Evolutionary conservation across 2,888 invertebrate species (phyloP), one percentile per base, ranked within the genome.

Genomic region (Volucella inanis): DNA sequence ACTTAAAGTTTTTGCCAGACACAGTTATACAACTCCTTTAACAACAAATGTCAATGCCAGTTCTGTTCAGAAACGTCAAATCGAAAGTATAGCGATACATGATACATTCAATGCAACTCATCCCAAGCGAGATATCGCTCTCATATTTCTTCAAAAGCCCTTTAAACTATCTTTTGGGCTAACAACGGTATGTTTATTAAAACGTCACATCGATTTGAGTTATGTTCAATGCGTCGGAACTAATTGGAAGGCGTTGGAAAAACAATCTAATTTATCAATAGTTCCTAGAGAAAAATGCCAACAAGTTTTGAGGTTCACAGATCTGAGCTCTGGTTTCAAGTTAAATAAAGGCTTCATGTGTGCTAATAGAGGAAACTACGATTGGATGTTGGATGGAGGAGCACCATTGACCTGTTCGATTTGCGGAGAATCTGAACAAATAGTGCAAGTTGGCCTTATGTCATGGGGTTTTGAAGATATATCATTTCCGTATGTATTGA

Each of bases 321-420:
- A 96, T 0, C 93, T 97, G 0, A 96, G 96, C 0, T 92, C 92
- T 1, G 92, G 93, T 89, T 97, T 96, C 90, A 89, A 92, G 54
- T 93, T 97, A 8, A 94, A 96, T 88, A 89, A 93, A 0, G 94
- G 94, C 8, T 96, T 96, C 90, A 94, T 96, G 79, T 97, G 97
- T 89, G 97, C 97, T 0, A 96, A 96, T 0, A 96, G 96, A 0
- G 95, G 95, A 88, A 89, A 91, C 0, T 95, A 94, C 12, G 94
- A 94, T 86, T 96, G 96, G 88, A 95, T 96, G 0, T 96, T 97
- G 92, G 94, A 94, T 89, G 95, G 94, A 89, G 97, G 97, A 0
- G 95, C 96, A 18, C 96, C 97, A 0, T 92, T 97, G 12, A 95
- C 96, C 0, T 97, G 97, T 87, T 95, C 96, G 0, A 92, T 95